Conservation (phyloP, 1,140 invertebrate species). For the Hermatobates lingyangjiaoensis region DNA sequence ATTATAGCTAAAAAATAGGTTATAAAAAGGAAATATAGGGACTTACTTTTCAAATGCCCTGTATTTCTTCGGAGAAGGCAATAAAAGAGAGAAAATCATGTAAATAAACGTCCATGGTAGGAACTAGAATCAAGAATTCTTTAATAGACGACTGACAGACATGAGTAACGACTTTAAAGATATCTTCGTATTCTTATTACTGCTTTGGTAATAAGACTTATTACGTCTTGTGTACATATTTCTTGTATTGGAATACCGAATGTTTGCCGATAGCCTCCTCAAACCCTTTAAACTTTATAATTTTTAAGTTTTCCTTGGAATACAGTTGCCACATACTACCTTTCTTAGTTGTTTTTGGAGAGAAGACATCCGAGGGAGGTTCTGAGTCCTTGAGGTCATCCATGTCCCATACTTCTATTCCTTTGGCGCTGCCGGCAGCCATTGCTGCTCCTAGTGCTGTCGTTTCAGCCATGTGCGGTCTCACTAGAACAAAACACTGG, state of each 20-base stretch:
- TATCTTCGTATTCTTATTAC: neutral
- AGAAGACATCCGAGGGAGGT: slow-evolving; percentile 36
- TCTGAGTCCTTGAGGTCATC: slow-evolving; percentile 18
- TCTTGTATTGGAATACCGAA: neutral
- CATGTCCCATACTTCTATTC: slow-evolving; percentile 38
- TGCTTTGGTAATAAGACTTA: neutral
- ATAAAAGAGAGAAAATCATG: too few relatives aligned
- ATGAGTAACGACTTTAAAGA: neutral
- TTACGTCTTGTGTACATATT: neutral
- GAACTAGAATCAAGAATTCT: too few relatives aligned
- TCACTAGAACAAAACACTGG: slow-evolving; percentile 33
- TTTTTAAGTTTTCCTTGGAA: neutral
- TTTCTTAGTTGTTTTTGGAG: slow-evolving; percentile 40
- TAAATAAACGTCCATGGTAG: too few relatives aligned
- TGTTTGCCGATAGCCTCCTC: neutral
- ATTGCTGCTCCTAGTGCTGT: slow-evolving; percentile 87
- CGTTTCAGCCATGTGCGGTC: slow-evolving; percentile 78
- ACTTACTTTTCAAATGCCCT: too few relatives aligned
- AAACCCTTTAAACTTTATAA: neutral
- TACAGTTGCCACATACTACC: slow-evolving; percentile 25
- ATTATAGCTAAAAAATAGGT: too few relatives aligned
- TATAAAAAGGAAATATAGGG: too few relatives aligned
- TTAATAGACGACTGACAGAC: neutral
- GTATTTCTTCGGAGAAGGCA: too few relatives aligned
- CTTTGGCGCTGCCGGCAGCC: slow-evolving; percentile 62